phyloP scores from a whole-genome alignment of 2,113 vertebrate genomes.

The Siphamia tubifer region DNA sequence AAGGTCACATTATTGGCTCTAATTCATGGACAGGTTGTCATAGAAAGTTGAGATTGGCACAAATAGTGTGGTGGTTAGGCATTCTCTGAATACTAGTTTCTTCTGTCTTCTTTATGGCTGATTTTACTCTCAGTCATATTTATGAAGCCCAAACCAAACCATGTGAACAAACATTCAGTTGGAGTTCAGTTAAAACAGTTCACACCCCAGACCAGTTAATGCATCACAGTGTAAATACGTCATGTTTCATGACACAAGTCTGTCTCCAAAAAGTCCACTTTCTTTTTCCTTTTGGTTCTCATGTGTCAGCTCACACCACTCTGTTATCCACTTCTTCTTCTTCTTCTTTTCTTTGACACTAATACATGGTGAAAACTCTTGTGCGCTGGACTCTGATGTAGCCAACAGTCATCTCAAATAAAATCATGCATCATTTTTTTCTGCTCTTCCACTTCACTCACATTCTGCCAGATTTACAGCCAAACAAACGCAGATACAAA shows the following conservation, averaged over 20 bases:
- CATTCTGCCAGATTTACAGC: conserved; percentile 18
- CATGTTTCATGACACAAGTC: background rate
- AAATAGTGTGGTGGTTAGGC: too few relatives aligned
- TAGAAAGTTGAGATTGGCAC: too few relatives aligned
- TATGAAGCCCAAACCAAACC: background rate
- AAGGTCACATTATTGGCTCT: too few relatives aligned
- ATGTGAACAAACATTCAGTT: background rate
- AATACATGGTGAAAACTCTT: conserved; percentile 54
- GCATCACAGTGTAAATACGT: background rate
- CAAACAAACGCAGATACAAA: background rate
- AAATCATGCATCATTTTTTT: conserved; percentile 26
- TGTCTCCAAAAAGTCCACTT: background rate
- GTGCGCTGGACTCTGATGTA: conserved; percentile 19
- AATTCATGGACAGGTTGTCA: too few relatives aligned
- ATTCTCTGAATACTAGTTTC: too few relatives aligned
- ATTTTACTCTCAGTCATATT: background rate
- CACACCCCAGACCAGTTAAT: background rate
- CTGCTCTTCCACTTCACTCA: conserved; percentile 18
- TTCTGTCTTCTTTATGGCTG: background rate
- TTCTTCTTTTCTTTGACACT: conserved; percentile 47
- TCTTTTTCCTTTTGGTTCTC: background rate
- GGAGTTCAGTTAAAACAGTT: background rate
- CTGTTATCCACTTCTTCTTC: background rate
- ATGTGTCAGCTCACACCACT: background rate
- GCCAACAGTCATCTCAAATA: conserved; percentile 45